A percentile compares a stretch with the other conserved stretches of the same genome.
Conservation (phyloP, 2,113 vertebrate species). For the Notechis scutatus region DNA sequence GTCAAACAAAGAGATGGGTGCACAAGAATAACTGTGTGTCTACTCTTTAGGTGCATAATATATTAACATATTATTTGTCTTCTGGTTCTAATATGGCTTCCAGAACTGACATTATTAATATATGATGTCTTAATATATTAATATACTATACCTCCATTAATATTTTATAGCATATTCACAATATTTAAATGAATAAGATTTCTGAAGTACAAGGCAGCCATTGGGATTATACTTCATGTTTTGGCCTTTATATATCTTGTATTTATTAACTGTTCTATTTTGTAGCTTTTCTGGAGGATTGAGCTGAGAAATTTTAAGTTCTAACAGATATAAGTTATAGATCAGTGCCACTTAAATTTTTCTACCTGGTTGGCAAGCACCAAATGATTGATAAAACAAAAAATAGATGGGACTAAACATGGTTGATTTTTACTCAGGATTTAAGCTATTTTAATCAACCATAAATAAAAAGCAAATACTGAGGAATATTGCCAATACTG, state of each 20-base stretch:
- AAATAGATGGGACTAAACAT: neutral
- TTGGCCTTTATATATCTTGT: neutral
- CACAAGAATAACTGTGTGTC: neutral
- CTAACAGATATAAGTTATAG: neutral
- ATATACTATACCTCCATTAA: neutral
- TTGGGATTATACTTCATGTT: neutral
- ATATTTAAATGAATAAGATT: neutral
- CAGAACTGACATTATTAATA: neutral
- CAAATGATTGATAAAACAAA: neutral
- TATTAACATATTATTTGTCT: neutral
- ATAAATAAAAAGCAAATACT: neutral
- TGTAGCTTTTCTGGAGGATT: neutral
- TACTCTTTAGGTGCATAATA: neutral
- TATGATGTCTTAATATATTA: neutral
- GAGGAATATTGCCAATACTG: neutral
- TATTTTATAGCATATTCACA: neutral
- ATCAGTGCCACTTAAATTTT: neutral
- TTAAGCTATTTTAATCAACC: neutral
- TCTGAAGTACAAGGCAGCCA: neutral
- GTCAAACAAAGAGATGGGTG: accelerated
- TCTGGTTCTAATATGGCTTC: no score
- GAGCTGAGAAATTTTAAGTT: neutral
- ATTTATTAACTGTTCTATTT: neutral
- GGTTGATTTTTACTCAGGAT: neutral
- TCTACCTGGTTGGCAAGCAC: neutral